phyloP scores from a whole-genome alignment of 92 coral and sea anemone genomes.

The Palythoa grandis region DNA sequence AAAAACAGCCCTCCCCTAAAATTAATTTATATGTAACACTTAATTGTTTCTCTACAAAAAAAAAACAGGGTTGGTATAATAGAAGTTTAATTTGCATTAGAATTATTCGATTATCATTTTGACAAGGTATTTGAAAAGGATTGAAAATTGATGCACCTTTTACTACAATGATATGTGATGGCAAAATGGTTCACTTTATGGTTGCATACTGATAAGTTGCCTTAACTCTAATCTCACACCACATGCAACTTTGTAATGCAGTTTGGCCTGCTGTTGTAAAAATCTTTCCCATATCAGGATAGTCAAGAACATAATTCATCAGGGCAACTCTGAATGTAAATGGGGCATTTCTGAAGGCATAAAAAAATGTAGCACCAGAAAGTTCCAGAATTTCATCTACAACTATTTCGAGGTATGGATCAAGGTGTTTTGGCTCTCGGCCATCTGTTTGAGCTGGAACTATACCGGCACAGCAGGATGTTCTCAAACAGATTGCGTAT shows the following conservation, averaged over 20 bases:
- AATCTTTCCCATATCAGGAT: conserved; percentile 34
- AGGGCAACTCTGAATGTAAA: conserved; percentile 22
- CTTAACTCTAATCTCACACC: conserved; percentile 8
- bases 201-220: not conserved
- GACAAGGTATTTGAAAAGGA: too few species aligned
- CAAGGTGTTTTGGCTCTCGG: conserved; percentile 20
- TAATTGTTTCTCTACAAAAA: too few species aligned
- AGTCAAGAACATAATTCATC: conserved; percentile 27
- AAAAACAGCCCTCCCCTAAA: too few species aligned
- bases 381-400: conserved; percentile 28
- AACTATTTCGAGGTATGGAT: conserved; percentile 44
- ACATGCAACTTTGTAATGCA: conserved; percentile 25
- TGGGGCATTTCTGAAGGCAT: conserved; percentile 36
- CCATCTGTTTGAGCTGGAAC: conserved; percentile 34
- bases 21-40: too few species aligned
- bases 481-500: not conserved
- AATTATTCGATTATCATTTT: too few species aligned
- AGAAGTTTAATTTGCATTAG: too few species aligned
- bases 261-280: conserved; percentile 21
- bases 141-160: too few species aligned
- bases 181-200: too few species aligned
- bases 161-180: too few species aligned
- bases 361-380: conserved; percentile 7
- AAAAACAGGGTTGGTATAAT: too few species aligned
- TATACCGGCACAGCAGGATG: conserved; percentile 44